Evolutionary conservation across 2,797 vertebrate species (phyloP).

Genomic region (Falco berigora): DNA sequence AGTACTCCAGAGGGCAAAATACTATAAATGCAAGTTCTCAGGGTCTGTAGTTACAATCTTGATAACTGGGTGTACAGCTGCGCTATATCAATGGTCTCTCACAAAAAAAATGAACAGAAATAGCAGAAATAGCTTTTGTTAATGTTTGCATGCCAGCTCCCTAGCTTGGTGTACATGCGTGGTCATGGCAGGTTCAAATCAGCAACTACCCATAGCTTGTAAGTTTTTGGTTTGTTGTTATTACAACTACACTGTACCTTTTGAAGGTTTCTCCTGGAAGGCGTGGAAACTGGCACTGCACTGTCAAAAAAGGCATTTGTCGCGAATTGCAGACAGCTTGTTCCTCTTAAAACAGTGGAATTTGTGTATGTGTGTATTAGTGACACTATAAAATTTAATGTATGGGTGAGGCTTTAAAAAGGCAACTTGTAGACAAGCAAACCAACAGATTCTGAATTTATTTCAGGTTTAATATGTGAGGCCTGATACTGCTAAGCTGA

Average conservation of each 20-base stretch:
- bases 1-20: fast-evolving
- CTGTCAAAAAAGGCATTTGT: neutral
- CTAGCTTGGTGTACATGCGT: neutral
- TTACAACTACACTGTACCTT: neutral
- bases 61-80: neutral
- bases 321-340: fast-evolving
- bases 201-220: neutral
- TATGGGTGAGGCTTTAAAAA: neutral
- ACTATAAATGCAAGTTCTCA: too few species aligned
- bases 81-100: neutral
- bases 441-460: too few species aligned
- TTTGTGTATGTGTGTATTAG: neutral
- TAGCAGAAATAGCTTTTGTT: neutral
- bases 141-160: neutral
- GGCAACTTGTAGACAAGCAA: neutral
- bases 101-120: neutral
- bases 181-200: neutral
- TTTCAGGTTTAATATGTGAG: neutral
- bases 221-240: too few species aligned
- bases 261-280: neutral
- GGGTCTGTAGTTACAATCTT: neutral
- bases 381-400: neutral
- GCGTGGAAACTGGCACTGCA: neutral
- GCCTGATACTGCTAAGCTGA: neutral
- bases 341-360: neutral